Base-by-base conservation (phyloP, 2,113 vertebrate species). In the Gavia stellata region DNA sequence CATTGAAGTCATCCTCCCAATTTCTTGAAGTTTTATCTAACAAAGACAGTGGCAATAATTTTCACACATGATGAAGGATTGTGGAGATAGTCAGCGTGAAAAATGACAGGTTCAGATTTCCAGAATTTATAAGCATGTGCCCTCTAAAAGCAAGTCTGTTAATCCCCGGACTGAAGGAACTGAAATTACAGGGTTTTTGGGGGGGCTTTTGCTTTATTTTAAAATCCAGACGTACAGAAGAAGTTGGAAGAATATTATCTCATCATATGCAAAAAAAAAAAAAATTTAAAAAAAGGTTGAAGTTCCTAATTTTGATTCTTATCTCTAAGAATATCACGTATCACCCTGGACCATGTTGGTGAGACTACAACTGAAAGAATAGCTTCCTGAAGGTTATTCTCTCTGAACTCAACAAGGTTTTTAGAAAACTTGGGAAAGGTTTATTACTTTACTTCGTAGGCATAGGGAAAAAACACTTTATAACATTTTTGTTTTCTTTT, bases 201-300 rank as follows among this genome's bases (percentile, higher is more conserved):
- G 25, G 1, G 2, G 1, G 3, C 0, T 6, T 33, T 56, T 50
- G 3, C 7, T 71, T 79, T 0, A 12, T 61, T 75, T 61, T 82
- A 20, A 73, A 68, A 65, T 77, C 12, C 5, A 80, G 9, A 72
- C 4, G 8, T 49, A 12, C 4, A 2, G 44, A 45, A 58, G 3
- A 31, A 25, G 5, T 47, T 42, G 26, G 16, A 62, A 59, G 8
- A 67, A 29, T n/a, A 53, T 70, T 52, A 44, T 34, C 20, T 66
- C 12, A 47, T 29, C 40, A n/a, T 40, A n/a, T 17, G 2, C 3
- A 25, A 23, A 49, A 49, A 36, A 59, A 63, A 56, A 56, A 26
- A 10, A 45, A 67, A 14, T n/a, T n/a, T n/a, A n/a, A n/a, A 53
- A 34, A 59, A 34, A 52, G 12, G 6, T 49, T 19, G 17, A 83